These are phyloP conservation scores for Craniophora ligustri DNA, from an alignment of 2,888 invertebrate genomes.

Conservation along the genomic window DNA sequence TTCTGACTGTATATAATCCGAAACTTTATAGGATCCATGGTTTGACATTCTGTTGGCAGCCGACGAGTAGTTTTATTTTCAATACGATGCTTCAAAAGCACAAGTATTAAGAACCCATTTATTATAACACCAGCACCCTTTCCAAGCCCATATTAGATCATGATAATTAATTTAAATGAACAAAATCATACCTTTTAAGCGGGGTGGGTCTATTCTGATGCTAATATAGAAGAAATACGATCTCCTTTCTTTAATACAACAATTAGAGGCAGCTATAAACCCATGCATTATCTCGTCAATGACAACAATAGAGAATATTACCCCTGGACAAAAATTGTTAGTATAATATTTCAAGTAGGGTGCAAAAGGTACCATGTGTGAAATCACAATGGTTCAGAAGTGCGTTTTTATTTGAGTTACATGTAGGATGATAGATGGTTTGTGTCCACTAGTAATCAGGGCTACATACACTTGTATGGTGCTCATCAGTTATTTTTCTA, in stretches of 20 bases:
- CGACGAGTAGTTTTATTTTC: too few species aligned
- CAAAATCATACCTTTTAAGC: conserved; percentile 66
- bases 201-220: conserved; percentile 75
- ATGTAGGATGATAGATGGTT: conserved; percentile 75
- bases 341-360: conserved; percentile 87
- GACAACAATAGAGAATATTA: conserved; percentile 78
- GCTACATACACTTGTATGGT: conserved; percentile 15
- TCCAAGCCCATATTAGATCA: conserved; percentile 64
- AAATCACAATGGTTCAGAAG: conserved; percentile 78
- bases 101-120: conserved; percentile 34
- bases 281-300: conserved; percentile 87
- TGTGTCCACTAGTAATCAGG: conserved; percentile 38
- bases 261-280: conserved; percentile 84
- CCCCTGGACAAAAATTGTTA: conserved; percentile 83
- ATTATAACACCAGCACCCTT: conserved; percentile 50
- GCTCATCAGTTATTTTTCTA: conserved; percentile 30
- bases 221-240: conserved; percentile 83
- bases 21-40: too few species aligned
- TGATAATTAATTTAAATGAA: conserved; percentile 81
- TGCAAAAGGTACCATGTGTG: conserved; percentile 82
- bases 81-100: neutral
- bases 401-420: conserved; percentile 68
- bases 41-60: too few species aligned
- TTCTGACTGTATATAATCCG: too few species aligned
- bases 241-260: conserved; percentile 83